Base-by-base conservation (phyloP, 2,113 vertebrate genomes). In the Propithecus coquereli region DNA sequence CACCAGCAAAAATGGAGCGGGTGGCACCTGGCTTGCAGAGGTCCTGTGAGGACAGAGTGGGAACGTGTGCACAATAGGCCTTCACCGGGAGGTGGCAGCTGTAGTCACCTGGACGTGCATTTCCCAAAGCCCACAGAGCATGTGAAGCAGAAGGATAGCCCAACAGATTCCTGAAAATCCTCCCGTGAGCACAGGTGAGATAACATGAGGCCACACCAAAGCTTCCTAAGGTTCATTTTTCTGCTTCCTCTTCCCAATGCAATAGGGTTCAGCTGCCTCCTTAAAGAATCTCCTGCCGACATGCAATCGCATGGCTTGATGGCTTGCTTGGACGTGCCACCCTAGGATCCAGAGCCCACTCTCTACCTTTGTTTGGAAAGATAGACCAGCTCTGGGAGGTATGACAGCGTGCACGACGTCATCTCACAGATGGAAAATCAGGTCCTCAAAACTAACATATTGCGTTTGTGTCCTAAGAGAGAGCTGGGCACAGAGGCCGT, bases 31-130 rank as follows among this genome's bases (percentile, higher is more conserved):
- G 23, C 27, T 54, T n/a, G 0, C 3, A 23, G 54, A 0, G 1
- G 5, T n/a, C 13, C 61, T 14, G 11, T 40, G 59, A n/a, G 8
- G 30, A n/a, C 25, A 22, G 2, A 4, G 32, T 6, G n/a, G 45
- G 57, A 22, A 1, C 0, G 0, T 18, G 17, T 1, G 0, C 34
- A 8, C 37, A 12, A n/a, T 3, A 30, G 50, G 59, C 70, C 83
- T 71, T 37, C 52, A 11, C 6, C 34, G 23, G 10, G 16, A 20
- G n/a, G 45, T 7, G 8, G 40, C 73, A 2, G 0, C 4, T 6
- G 34, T 0, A 3, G 32, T 45, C 52, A 6, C 10, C 8, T 4
- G 0, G 12, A 18, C 8, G 4, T 1, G 8, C 20, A 1, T 34
- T 76, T 65, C 12, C 18, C 3, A 30, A 17, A 9, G 76, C 14